Evolutionary conservation across 2,797 vertebrate species (phyloP), one percentile per base, ranked within the genome.

Genomic region (Characodon lateralis): DNA sequence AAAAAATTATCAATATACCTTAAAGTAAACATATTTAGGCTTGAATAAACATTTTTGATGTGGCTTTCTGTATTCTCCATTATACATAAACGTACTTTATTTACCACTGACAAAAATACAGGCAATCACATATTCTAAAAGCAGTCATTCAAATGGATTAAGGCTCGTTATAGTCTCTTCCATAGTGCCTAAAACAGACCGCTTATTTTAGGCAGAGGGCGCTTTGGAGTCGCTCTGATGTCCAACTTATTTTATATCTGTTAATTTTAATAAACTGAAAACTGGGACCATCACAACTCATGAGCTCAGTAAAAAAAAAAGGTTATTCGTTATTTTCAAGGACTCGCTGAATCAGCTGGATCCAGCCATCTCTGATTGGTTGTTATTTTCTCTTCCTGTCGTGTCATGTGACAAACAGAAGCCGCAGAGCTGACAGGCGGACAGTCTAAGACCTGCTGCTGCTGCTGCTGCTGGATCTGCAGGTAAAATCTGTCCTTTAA

Each of bases 391-490:
- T 39, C 69, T 66, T 72, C 73, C 79, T 80, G 41, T 12, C 14
- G 20, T 6, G n/a, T 80, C 79, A 76, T 13, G 69, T 80, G 79
- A 72, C 63, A 14, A 56, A 0, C 79, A 65, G 68, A 71, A 20
- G 12, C 2, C 1, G 4, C 66, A 2, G 65, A 50, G 12, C 48
- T n/a, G 68, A 53, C 28, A 10, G 48, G 41, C 48, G 18, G 69
- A 18, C 48, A 5, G 16, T 6, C 28, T 35, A 28, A 8, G 7
- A 18, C 41, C 43, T 59, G 18, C n/a, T 1, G 4, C 24, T 9
- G 18, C n/a, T 1, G 4, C 24, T 9, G 8, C 55, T 28, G 59
- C 46, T 7, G 53, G 41, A 58, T 1, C 18, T 12, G 3, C 43
- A 74, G 78, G 78, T 79, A 79, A 73, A 48, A 13, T 0, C 31